These are phyloP conservation scores for Thereva unica DNA, from an alignment of 2,888 invertebrate genomes.

Conservation along the genomic window DNA sequence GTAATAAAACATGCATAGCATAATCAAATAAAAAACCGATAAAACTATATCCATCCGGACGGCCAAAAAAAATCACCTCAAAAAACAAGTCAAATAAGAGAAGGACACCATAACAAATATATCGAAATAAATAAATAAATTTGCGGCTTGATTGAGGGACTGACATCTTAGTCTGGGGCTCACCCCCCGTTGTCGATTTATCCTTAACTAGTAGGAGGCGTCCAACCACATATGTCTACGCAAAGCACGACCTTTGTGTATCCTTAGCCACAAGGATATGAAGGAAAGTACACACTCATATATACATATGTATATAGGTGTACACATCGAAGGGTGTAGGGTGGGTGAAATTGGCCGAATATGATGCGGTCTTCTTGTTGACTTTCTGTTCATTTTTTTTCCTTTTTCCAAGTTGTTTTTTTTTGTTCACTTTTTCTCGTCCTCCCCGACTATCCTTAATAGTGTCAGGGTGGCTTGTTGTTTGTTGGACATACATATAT, in stretches of 20 bases:
- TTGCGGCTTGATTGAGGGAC: constrained; percentile 33
- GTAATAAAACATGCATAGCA: too few species aligned
- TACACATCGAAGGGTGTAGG: constrained; percentile 1
- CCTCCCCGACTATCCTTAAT: neutral
- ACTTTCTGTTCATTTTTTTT: constrained; percentile 15
- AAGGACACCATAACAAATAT: constrained; percentile 26
- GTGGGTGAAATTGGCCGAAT: constrained; percentile 35
- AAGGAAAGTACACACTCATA: too few species aligned
- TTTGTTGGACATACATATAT: neutral
- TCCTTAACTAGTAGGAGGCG: constrained; percentile 3
- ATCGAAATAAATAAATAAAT: constrained; percentile 36
- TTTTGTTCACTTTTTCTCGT: constrained; percentile 6
- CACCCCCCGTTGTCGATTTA: constrained; percentile 12
- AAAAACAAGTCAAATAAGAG: too few species aligned
- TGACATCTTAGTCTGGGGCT: neutral
- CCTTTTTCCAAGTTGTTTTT: constrained; percentile 6
- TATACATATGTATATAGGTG: too few species aligned
- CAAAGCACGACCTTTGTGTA: neutral
- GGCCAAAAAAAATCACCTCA: too few species aligned
- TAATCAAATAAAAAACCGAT: too few species aligned
- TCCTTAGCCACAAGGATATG: too few species aligned
- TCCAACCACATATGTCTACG: constrained; percentile 1
- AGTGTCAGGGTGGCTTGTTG: neutral
- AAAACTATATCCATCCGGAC: too few species aligned
- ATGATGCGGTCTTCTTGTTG: constrained; percentile 29